phyloP scores from a whole-genome alignment of 2,888 invertebrate species.

The Therioaphis trifolii region DNA sequence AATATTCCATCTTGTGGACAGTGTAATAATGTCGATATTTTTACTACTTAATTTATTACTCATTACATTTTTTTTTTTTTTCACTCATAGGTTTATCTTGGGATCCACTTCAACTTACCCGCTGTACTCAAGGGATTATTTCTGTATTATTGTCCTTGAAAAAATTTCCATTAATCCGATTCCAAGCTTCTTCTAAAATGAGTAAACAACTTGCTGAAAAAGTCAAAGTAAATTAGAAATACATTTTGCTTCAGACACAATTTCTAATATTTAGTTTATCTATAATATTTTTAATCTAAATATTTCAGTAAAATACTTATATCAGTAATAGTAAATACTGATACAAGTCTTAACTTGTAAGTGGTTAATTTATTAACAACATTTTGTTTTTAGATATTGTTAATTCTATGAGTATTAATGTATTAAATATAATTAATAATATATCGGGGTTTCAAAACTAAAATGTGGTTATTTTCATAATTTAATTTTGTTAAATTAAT shows the following conservation, averaged over 20 bases:
- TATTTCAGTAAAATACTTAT: too few relatives aligned
- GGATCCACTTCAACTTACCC: conserved; percentile 81
- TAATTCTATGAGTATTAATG: too few relatives aligned
- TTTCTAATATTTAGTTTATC: background rate
- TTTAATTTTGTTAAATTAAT: too few relatives aligned
- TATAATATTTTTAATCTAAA: too few relatives aligned
- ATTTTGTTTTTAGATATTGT: too few relatives aligned
- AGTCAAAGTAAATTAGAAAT: conserved; percentile 69
- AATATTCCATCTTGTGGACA: conserved; percentile 79
- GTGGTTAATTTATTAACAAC: too few relatives aligned
- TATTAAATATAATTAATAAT: too few relatives aligned
- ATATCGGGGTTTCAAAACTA: too few relatives aligned
- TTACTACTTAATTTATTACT: conserved; percentile 31
- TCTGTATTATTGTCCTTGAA: conserved; percentile 90
- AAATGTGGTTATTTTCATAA: too few relatives aligned
- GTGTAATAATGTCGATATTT: conserved; percentile 69
- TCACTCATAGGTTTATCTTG: conserved; percentile 75
- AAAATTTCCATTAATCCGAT: conserved; percentile 88
- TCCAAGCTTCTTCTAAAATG: conserved; percentile 86
- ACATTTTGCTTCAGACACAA: background rate
- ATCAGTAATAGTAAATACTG: too few relatives aligned
- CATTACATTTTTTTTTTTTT: conserved; percentile 52
- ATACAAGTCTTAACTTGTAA: too few relatives aligned
- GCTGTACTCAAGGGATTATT: conserved; percentile 86
- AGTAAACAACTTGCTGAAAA: conserved; percentile 87